These are phyloP conservation scores for Lophura nycthemera DNA, from an alignment of 2,113 vertebrate species.

Conservation along the genomic window DNA sequence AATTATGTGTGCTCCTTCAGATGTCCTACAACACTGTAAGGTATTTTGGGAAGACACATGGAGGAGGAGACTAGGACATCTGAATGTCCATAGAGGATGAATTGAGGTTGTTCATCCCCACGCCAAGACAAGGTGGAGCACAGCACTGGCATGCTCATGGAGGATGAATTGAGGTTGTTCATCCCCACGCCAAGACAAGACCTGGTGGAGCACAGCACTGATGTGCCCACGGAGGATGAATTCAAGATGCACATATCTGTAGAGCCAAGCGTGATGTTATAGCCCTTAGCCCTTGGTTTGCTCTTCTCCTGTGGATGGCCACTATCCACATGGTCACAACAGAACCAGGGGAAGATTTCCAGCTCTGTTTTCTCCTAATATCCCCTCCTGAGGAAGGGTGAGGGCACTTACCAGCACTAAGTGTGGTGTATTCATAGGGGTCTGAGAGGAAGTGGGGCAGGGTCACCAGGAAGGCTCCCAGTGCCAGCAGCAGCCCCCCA, in stretches of 20 bases:
- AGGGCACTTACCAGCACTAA: slow-evolving; percentile 49
- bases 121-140: too few species aligned
- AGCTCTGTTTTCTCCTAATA: not conserved
- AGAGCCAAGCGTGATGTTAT: too few species aligned
- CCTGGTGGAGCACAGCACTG: not conserved
- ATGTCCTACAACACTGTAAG: too few species aligned
- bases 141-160: too few species aligned
- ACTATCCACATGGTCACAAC: not conserved
- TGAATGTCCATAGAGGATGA: too few species aligned
- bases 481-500: slow-evolving; percentile 88
- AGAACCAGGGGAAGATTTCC: not conserved
- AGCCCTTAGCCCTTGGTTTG: too few species aligned
- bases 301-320: not conserved
- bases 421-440: slow-evolving; percentile 79
- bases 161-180: too few species aligned
- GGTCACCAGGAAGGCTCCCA: slow-evolving; percentile 90
- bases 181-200: not conserved
- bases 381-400: not conserved
- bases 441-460: slow-evolving; percentile 93
- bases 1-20: not conserved
- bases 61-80: not conserved
- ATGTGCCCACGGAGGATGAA: not conserved
- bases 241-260: not conserved
- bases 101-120: too few species aligned
- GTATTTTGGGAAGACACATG: not conserved